These are phyloP conservation scores for Penaeus japonicus DNA, from an alignment of 1,140 invertebrate species.

Conservation along the genomic window DNA sequence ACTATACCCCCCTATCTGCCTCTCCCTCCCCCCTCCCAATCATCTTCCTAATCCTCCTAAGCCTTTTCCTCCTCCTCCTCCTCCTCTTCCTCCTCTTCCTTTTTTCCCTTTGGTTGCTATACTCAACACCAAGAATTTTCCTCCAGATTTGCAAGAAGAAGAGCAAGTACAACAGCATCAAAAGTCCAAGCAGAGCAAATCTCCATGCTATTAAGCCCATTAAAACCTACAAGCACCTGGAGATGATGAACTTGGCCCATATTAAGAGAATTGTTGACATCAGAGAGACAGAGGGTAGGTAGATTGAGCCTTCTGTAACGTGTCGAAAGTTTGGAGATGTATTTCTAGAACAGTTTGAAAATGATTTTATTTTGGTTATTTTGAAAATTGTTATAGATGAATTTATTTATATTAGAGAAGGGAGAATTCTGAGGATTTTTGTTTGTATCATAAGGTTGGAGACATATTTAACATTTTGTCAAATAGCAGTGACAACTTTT, in stretches of 20 bases:
- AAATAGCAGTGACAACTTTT: too few species aligned
- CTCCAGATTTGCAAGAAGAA: slow-evolving; percentile 78
- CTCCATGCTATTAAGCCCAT: slow-evolving; percentile 63
- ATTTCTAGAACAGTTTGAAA: not conserved
- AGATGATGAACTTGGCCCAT: slow-evolving; percentile 83
- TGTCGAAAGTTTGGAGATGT: not conserved
- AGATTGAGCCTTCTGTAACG: slow-evolving; percentile 1
- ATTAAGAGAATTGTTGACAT: slow-evolving; percentile 92
- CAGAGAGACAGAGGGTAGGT: slow-evolving; percentile 78
- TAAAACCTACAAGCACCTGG: slow-evolving; percentile 88
- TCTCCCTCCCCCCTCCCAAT: too few species aligned
- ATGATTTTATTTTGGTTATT: not conserved
- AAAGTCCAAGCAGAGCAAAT: slow-evolving; percentile 73
- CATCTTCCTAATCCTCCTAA: too few species aligned
- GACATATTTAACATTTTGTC: not conserved
- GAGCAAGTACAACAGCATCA: slow-evolving; percentile 76
- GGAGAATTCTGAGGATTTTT: not conserved
- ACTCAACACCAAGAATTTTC: not conserved
- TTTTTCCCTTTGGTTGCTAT: too few species aligned
- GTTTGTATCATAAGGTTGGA: not conserved
- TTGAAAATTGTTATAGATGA: not conserved
- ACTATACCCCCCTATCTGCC: too few species aligned
- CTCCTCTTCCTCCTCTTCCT: too few species aligned
- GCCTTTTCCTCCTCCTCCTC: too few species aligned
- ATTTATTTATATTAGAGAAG: not conserved